A percentile compares a stretch with the other conserved stretches of the same genome.
Conservation (phyloP, 2,797 vertebrate genomes). For the Chelonia mydas region DNA sequence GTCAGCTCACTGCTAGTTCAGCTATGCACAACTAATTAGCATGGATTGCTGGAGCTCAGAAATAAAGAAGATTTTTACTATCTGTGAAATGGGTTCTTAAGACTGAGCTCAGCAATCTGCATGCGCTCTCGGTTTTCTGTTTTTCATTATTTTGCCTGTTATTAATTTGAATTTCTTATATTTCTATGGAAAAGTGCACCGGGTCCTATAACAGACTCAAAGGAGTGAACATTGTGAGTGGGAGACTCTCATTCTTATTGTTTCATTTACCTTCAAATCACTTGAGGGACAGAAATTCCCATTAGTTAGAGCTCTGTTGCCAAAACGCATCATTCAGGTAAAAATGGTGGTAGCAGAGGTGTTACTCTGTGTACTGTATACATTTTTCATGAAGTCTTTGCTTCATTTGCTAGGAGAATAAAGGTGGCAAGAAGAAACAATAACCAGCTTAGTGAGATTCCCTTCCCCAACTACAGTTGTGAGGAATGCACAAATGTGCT, state of each 20-base stretch:
- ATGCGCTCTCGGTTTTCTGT: neutral
- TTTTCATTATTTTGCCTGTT: neutral
- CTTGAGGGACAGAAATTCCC: neutral
- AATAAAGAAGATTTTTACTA: constrained; percentile 33
- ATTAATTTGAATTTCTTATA: neutral
- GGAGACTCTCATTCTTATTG: neutral
- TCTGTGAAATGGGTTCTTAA: constrained; percentile 51
- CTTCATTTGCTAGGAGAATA: neutral
- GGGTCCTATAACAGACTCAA: neutral
- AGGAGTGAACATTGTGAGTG: neutral
- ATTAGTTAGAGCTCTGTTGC: neutral
- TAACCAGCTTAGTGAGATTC: neutral
- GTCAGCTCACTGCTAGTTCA: constrained; percentile 49
- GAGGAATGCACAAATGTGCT: neutral
- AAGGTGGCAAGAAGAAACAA: neutral
- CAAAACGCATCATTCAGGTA: neutral
- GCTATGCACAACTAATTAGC: constrained; percentile 56
- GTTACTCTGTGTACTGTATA: neutral
- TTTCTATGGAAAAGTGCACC: neutral
- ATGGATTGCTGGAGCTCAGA: constrained; percentile 57
- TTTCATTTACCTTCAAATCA: neutral
- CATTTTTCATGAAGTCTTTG: neutral
- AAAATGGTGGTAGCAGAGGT: fast-evolving
- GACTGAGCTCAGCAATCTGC: constrained; percentile 16
- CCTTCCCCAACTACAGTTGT: neutral